A percentile compares a stretch with the other conserved stretches of the same genome.
phyloP scores from a whole-genome alignment of 2,113 vertebrate genomes.

The Gracilinanus agilis region DNA sequence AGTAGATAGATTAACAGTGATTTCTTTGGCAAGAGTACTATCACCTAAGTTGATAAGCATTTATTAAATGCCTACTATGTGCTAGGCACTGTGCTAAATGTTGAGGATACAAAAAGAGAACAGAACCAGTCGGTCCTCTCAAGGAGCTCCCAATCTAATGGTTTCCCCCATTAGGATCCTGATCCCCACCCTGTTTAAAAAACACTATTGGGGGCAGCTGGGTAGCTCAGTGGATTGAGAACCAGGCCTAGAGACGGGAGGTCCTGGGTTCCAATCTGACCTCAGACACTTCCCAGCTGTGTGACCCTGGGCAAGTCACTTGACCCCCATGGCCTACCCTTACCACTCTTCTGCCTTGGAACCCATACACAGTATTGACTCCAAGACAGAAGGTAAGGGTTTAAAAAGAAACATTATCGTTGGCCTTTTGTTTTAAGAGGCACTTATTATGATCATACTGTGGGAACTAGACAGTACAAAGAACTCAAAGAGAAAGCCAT shows the following conservation, averaged over 20 bases:
- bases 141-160: slow-evolving; percentile 41
- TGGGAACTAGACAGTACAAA: neutral
- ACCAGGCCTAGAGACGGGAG: too few species aligned
- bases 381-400: too few species aligned
- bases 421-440: neutral
- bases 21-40: neutral
- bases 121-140: neutral
- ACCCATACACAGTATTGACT: too few species aligned
- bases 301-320: too few species aligned
- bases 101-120: neutral
- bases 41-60: neutral
- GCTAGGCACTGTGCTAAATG: neutral
- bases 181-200: neutral
- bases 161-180: too few species aligned
- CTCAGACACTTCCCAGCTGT: too few species aligned
- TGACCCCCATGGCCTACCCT: too few species aligned
- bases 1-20: neutral
- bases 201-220: too few species aligned
- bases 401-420: too few species aligned
- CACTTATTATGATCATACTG: neutral
- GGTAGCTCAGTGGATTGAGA: too few species aligned
- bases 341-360: too few species aligned
- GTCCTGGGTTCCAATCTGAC: too few species aligned
- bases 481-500: neutral
- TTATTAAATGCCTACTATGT: neutral